phyloP scores from a whole-genome alignment of 1,140 invertebrate genomes.

The Carposina sasakii region DNA sequence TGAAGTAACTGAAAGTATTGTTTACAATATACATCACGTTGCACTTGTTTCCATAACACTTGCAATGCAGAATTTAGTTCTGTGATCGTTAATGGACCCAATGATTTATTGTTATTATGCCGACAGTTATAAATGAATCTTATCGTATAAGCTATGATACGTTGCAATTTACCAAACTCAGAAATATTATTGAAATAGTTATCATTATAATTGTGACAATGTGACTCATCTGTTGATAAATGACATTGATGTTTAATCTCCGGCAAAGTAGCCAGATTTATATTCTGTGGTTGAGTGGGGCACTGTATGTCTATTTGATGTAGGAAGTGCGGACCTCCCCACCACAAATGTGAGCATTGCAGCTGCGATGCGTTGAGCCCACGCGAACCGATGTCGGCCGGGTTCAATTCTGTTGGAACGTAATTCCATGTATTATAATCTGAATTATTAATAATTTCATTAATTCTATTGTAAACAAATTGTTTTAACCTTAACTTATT shows the following conservation, averaged over 20 bases:
- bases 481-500: constrained; percentile 6
- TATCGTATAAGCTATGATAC: constrained; percentile 1
- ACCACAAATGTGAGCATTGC: constrained; percentile 8
- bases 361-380: background rate
- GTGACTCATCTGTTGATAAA: background rate
- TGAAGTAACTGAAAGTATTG: constrained; percentile 4
- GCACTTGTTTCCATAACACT: constrained; percentile 6
- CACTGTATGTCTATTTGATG: background rate
- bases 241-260: constrained; percentile 10
- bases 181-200: constrained; percentile 8
- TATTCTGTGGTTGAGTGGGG: constrained; percentile 6
- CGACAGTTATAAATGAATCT: constrained; percentile 13
- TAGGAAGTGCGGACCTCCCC: constrained; percentile 11
- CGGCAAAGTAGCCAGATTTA: background rate
- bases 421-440: constrained; percentile 6
- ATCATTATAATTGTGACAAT: background rate
- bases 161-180: constrained; percentile 11
- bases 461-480: constrained; percentile 13
- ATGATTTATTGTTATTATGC: constrained; percentile 5
- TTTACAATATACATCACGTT: background rate
- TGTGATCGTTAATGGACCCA: background rate
- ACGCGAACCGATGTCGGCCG: constrained; percentile 14
- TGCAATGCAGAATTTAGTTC: constrained; percentile 2
- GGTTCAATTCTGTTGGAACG: constrained; percentile 14
- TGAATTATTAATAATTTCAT: background rate